Evolutionary conservation across 2,888 invertebrate species (phyloP), one percentile per base, ranked within the genome.

Genomic region (Beris morrisii): DNA sequence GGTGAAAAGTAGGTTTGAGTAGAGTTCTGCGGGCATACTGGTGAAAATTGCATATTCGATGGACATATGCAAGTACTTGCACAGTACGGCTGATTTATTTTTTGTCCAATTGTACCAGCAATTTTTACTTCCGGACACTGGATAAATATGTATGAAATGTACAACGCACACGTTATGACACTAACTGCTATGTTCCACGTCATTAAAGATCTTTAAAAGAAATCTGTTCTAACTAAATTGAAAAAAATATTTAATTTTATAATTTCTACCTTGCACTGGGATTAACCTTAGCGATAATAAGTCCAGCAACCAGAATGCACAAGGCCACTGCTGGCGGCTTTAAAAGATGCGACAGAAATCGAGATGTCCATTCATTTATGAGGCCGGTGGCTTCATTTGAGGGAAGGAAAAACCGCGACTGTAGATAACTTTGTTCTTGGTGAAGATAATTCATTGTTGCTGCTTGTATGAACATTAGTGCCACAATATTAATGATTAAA

Each of bases 1-100:
- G 91, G 88, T 0, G 88, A 88, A 74, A 87, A 91, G 75, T 84
- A 90, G 0, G 87, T 87, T 5, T 82, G 77, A 0, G 73, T 77
- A 9, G 82, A 80, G 68, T 83, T 83, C 68, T 80, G 81, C 3
- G 85, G 83, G 73, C 89, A 90, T 32, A 90, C 83, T 0, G 90
- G 90, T 65, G 84, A 82, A 72, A 88, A 90, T 22, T 78, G 76
- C 0, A 75, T 74, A 3, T 78, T 75, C 0, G 73, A 70, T 13
- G 78, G 76, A 72, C 88, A 88, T 22, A 81, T 78, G 71, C 87
- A 87, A 48, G 83, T 74, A 38, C 76, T 77, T 69, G 86, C 85
- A 72, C 87, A 87, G 64, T 78, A 83, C 15, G 82, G 82, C 38
- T 81, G 79, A 0, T 81, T 74, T 7, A 82, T 72, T 53, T 78